Conservation (phyloP, 2,797 vertebrate genomes). For the Tokudaia muenninki region DNA sequence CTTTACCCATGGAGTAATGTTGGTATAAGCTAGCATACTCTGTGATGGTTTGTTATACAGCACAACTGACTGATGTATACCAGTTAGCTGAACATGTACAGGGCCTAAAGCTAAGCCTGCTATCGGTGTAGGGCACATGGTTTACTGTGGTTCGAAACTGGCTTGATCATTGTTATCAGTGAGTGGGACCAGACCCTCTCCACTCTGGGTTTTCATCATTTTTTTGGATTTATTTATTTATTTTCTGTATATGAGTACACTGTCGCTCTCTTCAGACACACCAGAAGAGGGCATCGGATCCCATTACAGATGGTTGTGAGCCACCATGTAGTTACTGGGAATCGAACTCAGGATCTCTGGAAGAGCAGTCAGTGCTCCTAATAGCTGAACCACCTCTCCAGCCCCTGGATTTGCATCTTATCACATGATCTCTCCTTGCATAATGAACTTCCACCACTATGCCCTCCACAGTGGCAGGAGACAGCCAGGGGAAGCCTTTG, state of each 20-base stretch:
- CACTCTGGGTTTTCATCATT: background rate
- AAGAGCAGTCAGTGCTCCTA: background rate
- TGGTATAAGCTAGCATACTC: background rate
- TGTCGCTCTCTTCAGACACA: background rate
- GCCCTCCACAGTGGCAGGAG: too few species aligned
- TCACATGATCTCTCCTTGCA: background rate
- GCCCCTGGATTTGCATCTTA: background rate
- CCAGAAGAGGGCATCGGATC: background rate
- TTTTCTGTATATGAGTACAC: background rate
- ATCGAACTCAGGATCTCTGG: background rate
- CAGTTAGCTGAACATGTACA: fast-evolving
- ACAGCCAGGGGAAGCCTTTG: fast-evolving
- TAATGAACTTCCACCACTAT: background rate
- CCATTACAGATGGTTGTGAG: background rate
- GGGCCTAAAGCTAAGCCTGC: background rate
- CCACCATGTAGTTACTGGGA: background rate
- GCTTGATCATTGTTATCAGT: background rate
- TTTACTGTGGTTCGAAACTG: background rate
- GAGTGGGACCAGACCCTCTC: background rate
- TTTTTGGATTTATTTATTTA: background rate
- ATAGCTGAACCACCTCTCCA: background rate
- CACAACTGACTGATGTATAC: background rate
- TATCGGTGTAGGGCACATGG: fast-evolving
- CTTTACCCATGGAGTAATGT: background rate
- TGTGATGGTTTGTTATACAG: background rate